Evolutionary conservation across 2,113 vertebrate species (phyloP), one percentile per base, ranked within the genome.

Genomic region (Ophiodon elongatus): DNA sequence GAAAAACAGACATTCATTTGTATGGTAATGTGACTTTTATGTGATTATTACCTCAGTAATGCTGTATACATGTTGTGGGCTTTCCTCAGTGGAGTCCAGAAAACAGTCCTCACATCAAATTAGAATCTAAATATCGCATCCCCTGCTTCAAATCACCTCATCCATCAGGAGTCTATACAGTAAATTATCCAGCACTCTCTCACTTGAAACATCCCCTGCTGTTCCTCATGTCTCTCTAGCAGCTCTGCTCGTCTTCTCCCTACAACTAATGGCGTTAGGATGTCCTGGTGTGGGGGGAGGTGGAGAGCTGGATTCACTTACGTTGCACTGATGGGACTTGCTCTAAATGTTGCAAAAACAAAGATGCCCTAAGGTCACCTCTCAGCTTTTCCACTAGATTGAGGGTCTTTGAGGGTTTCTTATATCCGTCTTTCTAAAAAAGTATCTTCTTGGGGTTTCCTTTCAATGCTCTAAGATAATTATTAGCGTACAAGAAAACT

Each of bases 91-190:
- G 63, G 56, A 23, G 47, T 75, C 70, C 35, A 62, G 69, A 37
- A 27, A 64, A 41, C 25, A 4, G 63, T 47, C 50, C 64, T 84
- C 76, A 68, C 72, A 89, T 64, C 60, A 73, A 76, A 87, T 83
- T 78, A 74, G 67, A 84, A 76, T 73, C 56, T 10, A 81, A 89
- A 88, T 85, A 64, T 88, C 69, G 81, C 79, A 80, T 84, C 84
- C 81, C 77, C 82, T 87, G 79, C 80, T 90, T 76, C 45, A 83
- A 76, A 88, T 88, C 73, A 73, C 65, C 85, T 89, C 85, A 91
- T 92, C 88, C 82, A 90, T 93, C 88, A 90, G 43, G 43, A 72
- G 54, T 76, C 56, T 72, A 70, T 43, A 79, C 69, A 91, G 73
- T 63, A 62, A 85, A 90, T 91, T 67, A 85, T 73, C 62, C 54